These are phyloP conservation scores for Drosophila barbarae DNA, from an alignment of 2,888 invertebrate genomes.

Conservation along the genomic window DNA sequence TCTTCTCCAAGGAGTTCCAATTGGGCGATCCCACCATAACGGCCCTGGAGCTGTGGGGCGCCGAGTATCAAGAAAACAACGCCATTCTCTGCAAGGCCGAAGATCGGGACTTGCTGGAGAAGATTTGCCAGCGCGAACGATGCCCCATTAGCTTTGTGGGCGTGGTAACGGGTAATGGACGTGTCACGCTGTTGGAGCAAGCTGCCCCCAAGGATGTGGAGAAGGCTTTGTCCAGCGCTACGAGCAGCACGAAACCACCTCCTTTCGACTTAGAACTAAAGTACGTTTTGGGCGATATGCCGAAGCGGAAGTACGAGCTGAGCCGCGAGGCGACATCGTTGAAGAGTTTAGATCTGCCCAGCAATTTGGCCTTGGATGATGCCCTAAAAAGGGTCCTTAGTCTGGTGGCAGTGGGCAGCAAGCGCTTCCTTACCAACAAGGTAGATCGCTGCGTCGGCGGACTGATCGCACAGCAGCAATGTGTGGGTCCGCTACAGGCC, in stretches of 20 bases:
- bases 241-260: conserved; percentile 79
- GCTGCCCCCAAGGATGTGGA: conserved; percentile 79
- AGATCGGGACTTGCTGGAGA: conserved; percentile 84
- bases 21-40: conserved; percentile 97
- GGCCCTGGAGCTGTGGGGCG: conserved; percentile 97
- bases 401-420: conserved; percentile 95
- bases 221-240: conserved; percentile 57
- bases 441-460: conserved; percentile 97
- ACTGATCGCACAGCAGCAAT: conserved; percentile 97
- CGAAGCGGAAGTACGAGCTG: conserved; percentile 84
- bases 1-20: conserved; percentile 91
- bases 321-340: conserved; percentile 66
- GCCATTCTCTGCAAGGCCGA: conserved; percentile 89
- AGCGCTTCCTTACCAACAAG: conserved; percentile 96
- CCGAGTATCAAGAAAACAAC: conserved; percentile 98
- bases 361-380: conserved; percentile 63
- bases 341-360: conserved; percentile 79
- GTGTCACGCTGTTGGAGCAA: conserved; percentile 85
- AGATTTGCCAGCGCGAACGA: conserved; percentile 91
- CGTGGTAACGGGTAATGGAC: conserved; percentile 92
- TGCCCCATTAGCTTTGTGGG: conserved; percentile 97
- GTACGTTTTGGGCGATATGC: conserved; percentile 92
- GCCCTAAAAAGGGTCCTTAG: conserved; percentile 86
- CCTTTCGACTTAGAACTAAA: conserved; percentile 95
- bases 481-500: conserved; percentile 97